phyloP scores from a whole-genome alignment of 2,797 vertebrate species.

The Danio aesculapii region DNA sequence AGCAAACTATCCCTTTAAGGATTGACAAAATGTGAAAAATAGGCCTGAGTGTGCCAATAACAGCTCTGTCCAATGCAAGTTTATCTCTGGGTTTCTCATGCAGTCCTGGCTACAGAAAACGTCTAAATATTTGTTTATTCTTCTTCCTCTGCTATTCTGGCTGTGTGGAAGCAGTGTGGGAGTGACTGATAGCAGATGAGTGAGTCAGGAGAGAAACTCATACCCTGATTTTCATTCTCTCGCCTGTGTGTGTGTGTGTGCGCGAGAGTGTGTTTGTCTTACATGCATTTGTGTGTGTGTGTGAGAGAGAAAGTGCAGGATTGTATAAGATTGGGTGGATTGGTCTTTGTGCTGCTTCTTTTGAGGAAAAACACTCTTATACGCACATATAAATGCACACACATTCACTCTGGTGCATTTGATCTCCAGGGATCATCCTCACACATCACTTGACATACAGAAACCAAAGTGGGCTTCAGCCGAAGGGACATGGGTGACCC shows the following conservation, averaged over 20 bases:
- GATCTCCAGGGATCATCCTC: constrained; percentile 50
- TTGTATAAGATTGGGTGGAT: constrained; percentile 41
- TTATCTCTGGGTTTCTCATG: constrained; percentile 31
- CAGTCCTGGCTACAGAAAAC: constrained; percentile 45
- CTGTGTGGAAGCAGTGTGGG: constrained; percentile 53
- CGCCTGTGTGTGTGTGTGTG: constrained; percentile 18
- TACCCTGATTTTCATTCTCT: constrained; percentile 41
- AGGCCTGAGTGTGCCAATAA: constrained; percentile 11
- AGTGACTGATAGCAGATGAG: constrained; percentile 54
- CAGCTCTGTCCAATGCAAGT: background rate
- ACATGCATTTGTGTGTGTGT: background rate
- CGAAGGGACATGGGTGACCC: constrained; percentile 15
- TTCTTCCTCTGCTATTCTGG: constrained; percentile 51
- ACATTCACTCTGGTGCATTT: constrained; percentile 8
- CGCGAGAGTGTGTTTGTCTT: background rate
- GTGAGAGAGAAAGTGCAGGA: constrained; percentile 33
- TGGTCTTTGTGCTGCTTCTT: constrained; percentile 32
- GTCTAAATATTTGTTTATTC: constrained; percentile 59
- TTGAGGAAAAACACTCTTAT: constrained; percentile 20
- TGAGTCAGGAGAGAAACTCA: constrained; percentile 58
- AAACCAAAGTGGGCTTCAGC: constrained; percentile 24
- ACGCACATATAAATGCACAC: constrained; percentile 21
- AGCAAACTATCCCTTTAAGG: background rate
- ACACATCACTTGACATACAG: constrained; percentile 41
- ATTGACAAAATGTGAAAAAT: background rate